Evolutionary conservation across 35 echinoderm and acorn worm genomes (phyloP).

Genomic region (Nesometra sesokonis): DNA sequence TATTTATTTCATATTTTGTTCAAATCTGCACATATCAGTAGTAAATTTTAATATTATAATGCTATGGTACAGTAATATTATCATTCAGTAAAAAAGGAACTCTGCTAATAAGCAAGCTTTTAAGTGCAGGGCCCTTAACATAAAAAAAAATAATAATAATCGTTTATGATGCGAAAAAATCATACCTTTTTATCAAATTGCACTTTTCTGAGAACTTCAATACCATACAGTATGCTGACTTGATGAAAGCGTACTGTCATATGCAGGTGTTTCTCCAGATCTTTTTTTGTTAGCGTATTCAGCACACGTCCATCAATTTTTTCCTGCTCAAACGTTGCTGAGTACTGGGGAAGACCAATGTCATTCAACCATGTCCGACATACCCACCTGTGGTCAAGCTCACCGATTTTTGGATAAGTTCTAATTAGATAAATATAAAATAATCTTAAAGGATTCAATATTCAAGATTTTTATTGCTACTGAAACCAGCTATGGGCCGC

Average conservation of each 20-base stretch:
- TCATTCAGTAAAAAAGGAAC: too few relatives aligned
- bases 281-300: conserved; percentile 68
- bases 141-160: not conserved
- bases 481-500: too few relatives aligned
- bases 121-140: not conserved
- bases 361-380: conserved; percentile 74
- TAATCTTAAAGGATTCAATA: too few relatives aligned
- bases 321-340: conserved; percentile 61
- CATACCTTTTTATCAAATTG: conserved; percentile 91
- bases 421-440: too few relatives aligned
- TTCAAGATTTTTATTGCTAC: too few relatives aligned
- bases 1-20: too few relatives aligned
- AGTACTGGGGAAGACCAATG: conserved; percentile 58
- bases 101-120: too few relatives aligned
- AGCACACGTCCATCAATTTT: conserved; percentile 85
- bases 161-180: not conserved
- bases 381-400: conserved; percentile 90
- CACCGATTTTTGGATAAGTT: conserved; percentile 52
- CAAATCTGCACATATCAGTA: not conserved
- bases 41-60: not conserved
- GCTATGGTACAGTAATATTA: too few relatives aligned
- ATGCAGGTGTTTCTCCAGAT: conserved; percentile 82
- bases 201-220: conserved; percentile 70
- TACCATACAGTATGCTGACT: conserved; percentile 74
- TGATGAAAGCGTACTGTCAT: conserved; percentile 90